Evolutionary conservation across 2,797 vertebrate genomes (phyloP), one percentile per base, ranked within the genome.

Genomic region (Microctenopoma lineatum): DNA sequence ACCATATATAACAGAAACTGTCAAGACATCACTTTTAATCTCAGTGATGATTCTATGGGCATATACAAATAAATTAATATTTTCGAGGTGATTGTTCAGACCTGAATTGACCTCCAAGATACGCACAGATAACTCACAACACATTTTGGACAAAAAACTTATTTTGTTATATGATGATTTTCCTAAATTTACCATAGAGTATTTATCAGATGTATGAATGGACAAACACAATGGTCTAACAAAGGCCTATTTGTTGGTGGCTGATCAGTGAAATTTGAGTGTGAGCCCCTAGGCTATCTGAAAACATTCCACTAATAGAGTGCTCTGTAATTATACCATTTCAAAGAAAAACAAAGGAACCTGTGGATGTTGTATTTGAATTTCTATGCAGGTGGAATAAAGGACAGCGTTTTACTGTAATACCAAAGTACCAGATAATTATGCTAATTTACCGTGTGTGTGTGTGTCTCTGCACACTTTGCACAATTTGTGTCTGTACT

Each of bases 181-280:
- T 57, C 21, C 72, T 29, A 54, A 56, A 75, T 78, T 34, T 59
- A 51, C 27, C 55, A 34, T 1, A 41, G 48, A 62, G 58, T n/a
- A 60, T 80, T 47, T 64, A 64, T 75, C 56, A 80, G 65, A 79
- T 61, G 72, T 61, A 63, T 85, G 75, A 85, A 89, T 78, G 81
- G 77, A 86, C 83, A 75, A 81, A 75, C 76, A 81, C 77, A 84
- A 63, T 57, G 59, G 66, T 58, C 66, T 70, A 70, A 87, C 90
- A 93, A 89, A 92, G 81, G 68, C 80, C 66, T 83, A 75, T 86
- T 91, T 91, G 81, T 91, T 73, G 88, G 84, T 88, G 89, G 81
- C 86, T 92, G 85, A 90, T 91, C 89, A 90, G 90, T 73, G 87
- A 81, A 95, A 91, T 90, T 90, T 92, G 90, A 92, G 91, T 94